phyloP scores from a whole-genome alignment of 1,140 invertebrate genomes.

The Latrodectus geometricus region DNA sequence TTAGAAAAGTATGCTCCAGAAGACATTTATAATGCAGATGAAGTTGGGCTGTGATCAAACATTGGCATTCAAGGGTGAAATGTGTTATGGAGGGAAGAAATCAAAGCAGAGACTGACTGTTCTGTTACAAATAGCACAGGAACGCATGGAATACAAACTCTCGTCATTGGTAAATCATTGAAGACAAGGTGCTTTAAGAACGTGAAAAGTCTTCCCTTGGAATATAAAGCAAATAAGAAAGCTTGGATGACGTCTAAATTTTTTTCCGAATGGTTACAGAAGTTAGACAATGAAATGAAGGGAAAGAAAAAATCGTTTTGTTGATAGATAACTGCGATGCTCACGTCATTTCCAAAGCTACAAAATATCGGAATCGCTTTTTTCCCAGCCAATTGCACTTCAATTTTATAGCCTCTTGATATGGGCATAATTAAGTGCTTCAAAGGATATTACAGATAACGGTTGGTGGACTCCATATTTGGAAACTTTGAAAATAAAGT shows the following conservation, averaged over 20 bases:
- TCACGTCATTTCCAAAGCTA: conserved; percentile 3
- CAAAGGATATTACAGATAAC: conserved; percentile 16
- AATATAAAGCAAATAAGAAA: conserved; percentile 31
- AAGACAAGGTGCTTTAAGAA: conserved; percentile 9
- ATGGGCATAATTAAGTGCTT: conserved; percentile 13
- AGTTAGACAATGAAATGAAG: conserved; percentile 2
- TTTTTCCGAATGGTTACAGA: conserved; percentile 13
- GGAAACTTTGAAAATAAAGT: background rate
- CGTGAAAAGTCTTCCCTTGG: conserved; percentile 24
- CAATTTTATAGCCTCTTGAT: conserved; percentile 7
- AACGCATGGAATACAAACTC: background rate
- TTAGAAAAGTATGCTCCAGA: background rate
- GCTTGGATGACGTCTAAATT: conserved; percentile 25
- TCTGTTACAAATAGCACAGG: conserved; percentile 23
- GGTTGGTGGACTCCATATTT: background rate
- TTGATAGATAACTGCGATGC: too few relatives aligned
- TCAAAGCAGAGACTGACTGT: background rate
- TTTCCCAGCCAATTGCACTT: background rate
- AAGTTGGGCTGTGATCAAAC: conserved; percentile 5
- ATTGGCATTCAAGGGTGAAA: conserved; percentile 15
- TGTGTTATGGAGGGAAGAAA: background rate
- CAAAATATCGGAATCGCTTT: background rate
- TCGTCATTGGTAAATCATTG: conserved; percentile 40
- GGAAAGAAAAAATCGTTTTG: too few relatives aligned
- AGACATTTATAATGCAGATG: conserved; percentile 15